Conservation (phyloP, 2,888 invertebrate genomes). For the Andrena minutula region DNA sequence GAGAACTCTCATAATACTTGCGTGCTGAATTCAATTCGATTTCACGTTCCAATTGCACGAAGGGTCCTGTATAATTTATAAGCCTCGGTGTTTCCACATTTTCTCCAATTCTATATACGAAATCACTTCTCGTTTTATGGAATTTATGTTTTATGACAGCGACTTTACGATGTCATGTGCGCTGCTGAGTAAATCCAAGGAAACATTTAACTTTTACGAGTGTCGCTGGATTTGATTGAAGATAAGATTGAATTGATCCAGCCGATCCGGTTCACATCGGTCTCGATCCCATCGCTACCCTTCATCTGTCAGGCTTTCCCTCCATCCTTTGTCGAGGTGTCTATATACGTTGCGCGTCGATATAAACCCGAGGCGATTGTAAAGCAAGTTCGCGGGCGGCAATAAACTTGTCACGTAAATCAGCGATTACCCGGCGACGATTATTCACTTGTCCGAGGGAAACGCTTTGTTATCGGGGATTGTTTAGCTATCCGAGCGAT, state of each 20-base stretch:
- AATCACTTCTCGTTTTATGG: constrained; percentile 19
- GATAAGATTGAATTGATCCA: constrained; percentile 18
- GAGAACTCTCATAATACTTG: too few relatives aligned
- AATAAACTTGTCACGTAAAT: constrained; percentile 54
- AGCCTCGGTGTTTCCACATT: background rate
- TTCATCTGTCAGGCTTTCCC: constrained; percentile 12
- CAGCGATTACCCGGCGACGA: constrained; percentile 40
- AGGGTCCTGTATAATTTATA: background rate
- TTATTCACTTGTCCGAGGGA: constrained; percentile 33
- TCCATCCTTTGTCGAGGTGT: constrained; percentile 17
- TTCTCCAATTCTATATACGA: background rate
- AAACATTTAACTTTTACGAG: constrained; percentile 23
- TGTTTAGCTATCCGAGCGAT: constrained; percentile 5
- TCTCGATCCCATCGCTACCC: constrained; percentile 12
- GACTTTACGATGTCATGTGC: constrained; percentile 4
- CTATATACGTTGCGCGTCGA: background rate
- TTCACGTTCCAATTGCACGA: background rate
- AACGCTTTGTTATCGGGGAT: constrained; percentile 11
- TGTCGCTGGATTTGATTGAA: background rate
- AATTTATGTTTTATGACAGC: constrained; percentile 25
- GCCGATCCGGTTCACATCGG: background rate
- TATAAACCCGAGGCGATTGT: constrained; percentile 37
- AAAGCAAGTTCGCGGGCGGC: constrained; percentile 14
- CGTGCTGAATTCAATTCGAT: too few relatives aligned
- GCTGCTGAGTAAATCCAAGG: constrained; percentile 1